Conservation (phyloP, 2,888 invertebrate genomes). For the Oxystoma pomonae region DNA sequence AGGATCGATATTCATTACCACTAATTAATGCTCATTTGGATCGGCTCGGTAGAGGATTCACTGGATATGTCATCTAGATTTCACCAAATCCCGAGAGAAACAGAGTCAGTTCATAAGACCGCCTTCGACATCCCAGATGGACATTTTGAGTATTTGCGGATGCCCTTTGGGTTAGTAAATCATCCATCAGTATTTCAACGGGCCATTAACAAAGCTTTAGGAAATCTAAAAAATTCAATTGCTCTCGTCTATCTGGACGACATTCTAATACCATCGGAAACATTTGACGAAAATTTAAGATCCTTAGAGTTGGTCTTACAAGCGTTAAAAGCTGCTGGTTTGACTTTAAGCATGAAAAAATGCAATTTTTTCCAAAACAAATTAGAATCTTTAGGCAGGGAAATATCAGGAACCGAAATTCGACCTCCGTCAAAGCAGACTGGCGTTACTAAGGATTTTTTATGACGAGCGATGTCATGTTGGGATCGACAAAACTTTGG, state of each 20-base stretch:
- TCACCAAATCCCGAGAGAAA: conserved; percentile 36
- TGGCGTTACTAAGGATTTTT: conserved; percentile 27
- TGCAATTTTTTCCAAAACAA: neutral
- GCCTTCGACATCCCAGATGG: conserved; percentile 35
- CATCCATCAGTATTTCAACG: conserved; percentile 26
- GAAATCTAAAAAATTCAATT: conserved; percentile 4
- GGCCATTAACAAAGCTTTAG: conserved; percentile 19
- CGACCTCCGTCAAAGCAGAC: conserved; percentile 24
- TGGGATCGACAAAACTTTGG: conserved; percentile 25
- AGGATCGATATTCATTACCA: conserved; percentile 30
- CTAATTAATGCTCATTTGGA: conserved; percentile 31
- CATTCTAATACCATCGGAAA: conserved; percentile 13
- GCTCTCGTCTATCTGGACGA: conserved; percentile 12
- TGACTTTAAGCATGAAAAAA: neutral
- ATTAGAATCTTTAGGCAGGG: conserved; percentile 1
- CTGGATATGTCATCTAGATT: conserved; percentile 34
- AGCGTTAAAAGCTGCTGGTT: neutral
- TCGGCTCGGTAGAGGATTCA: conserved; percentile 22
- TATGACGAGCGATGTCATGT: conserved; percentile 29
- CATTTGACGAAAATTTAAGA: neutral
- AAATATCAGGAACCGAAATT: conserved; percentile 7
- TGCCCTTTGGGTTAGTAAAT: conserved; percentile 38
- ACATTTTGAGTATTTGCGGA: conserved; percentile 35
- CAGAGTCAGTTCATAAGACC: conserved; percentile 25
- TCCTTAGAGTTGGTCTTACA: neutral